phyloP scores from a whole-genome alignment of 2,113 vertebrate species.

The Dendropsophus ebraccatus region DNA sequence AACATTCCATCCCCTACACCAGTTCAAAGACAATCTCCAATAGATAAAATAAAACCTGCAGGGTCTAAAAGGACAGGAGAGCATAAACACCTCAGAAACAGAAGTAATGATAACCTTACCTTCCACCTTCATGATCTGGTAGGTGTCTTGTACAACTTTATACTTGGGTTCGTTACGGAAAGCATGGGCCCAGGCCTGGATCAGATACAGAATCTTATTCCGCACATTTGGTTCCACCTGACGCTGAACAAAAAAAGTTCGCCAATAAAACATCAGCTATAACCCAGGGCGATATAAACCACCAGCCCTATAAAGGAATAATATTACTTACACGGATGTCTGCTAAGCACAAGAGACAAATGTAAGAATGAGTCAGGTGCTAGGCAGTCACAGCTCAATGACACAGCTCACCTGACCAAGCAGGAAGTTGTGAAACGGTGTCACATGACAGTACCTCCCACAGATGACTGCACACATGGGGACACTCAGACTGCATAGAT shows the following conservation, averaged over 20 bases:
- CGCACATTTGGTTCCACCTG: slow-evolving; percentile 92
- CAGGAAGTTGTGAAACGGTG: slow-evolving; percentile 33
- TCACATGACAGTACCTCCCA: slow-evolving; percentile 25
- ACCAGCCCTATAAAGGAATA: background rate
- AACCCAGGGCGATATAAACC: background rate
- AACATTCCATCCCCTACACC: too few species aligned
- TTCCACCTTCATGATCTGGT: slow-evolving; percentile 99
- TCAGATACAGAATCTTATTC: slow-evolving; percentile 94
- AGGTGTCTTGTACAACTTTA: slow-evolving; percentile 98
- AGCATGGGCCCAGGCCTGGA: slow-evolving; percentile 97
- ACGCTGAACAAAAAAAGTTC: slow-evolving; percentile 71
- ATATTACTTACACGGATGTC: background rate
- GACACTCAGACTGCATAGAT: too few species aligned
- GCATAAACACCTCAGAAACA: too few species aligned
- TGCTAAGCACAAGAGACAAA: background rate
- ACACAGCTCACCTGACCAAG: slow-evolving; percentile 50
- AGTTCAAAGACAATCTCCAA: too few species aligned
- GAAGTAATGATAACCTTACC: slow-evolving; percentile 72
- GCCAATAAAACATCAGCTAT: background rate
- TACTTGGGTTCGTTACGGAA: slow-evolving; percentile 98
- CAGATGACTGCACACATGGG: background rate
- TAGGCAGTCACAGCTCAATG: slow-evolving; percentile 26
- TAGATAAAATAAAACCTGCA: too few species aligned
- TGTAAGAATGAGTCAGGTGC: background rate
- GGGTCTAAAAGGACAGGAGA: too few species aligned